Evolutionary conservation across 1,140 invertebrate species (phyloP).

Genomic region (Orius insidiosus): DNA sequence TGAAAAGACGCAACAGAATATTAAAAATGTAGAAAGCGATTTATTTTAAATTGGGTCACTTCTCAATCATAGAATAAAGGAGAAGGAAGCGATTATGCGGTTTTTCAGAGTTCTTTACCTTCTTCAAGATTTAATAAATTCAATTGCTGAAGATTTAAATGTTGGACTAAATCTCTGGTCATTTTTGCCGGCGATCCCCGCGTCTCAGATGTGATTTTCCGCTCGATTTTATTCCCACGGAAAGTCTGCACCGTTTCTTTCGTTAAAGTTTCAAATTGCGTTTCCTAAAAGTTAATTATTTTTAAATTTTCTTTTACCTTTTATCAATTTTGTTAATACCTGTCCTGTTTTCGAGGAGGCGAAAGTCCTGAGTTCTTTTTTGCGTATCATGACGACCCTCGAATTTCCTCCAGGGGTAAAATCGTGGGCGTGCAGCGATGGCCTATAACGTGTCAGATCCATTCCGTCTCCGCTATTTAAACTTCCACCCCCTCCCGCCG

Average conservation of each 20-base stretch:
- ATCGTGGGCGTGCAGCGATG: conserved; percentile 20
- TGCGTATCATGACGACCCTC: conserved; percentile 21
- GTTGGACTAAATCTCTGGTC: too few species aligned
- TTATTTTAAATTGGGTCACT: too few species aligned
- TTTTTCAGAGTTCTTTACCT: too few species aligned
- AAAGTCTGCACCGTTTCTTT: conserved; percentile 22
- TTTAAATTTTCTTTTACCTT: too few species aligned
- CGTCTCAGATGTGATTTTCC: conserved; percentile 20
- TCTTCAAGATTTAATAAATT: too few species aligned
- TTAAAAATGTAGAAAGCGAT: too few species aligned
- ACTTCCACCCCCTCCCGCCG: background rate
- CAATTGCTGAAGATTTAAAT: too few species aligned
- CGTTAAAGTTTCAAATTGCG: conserved; percentile 20
- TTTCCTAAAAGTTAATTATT: conserved; percentile 16
- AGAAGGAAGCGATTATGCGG: too few species aligned
- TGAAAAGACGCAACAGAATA: too few species aligned
- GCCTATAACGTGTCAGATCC: conserved; percentile 19
- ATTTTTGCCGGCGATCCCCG: conserved; percentile 8
- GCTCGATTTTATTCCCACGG: conserved; percentile 20
- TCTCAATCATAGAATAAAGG: too few species aligned
- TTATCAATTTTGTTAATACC: conserved; percentile 12
- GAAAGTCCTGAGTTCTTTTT: conserved; percentile 21
- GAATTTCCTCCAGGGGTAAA: conserved; percentile 19
- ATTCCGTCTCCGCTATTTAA: conserved; percentile 3
- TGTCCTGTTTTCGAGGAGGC: conserved; percentile 17